Base-by-base conservation (phyloP, 2,797 vertebrate genomes). In the Cynodonichthys magdalenae region DNA sequence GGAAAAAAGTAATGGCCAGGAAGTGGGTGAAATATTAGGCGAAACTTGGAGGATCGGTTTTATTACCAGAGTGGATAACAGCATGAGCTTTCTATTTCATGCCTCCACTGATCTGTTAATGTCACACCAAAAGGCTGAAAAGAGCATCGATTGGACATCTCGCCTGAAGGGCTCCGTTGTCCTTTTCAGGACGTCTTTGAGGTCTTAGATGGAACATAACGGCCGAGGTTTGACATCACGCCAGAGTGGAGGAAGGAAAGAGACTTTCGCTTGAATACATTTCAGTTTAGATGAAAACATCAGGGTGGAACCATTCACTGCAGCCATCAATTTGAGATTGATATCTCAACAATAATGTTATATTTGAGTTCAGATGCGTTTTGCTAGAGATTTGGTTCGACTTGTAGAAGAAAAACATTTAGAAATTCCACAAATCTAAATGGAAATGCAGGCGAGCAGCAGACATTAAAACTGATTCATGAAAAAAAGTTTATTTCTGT, bases 131-230 rank as follows among this genome's bases (percentile, higher is more conserved):
- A 79, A 64, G 27, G 39, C 72, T 46, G 64, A 77, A 79, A 73
- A 64, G 74, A 71, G 51, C 77, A 89, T 82, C 69, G 81, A 89
- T 82, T 75, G 69, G 70, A 79, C 82, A 80, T n/a, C 46, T 12
- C 27, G 50, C 80, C 63, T 72, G 60, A 79, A 82, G 74, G 69
- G 59, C 47, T 73, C 60, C 56, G 8, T 61, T 67, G 72, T 68
- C 67, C 66, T 70, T 77, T 77, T 24, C 10, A 42, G 42, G 55
- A 75, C 47, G 51, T 75, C 59, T 73, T 62, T 50, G 27, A 68
- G 55, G 50, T 73, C 53, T 77, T 54, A 61, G 56, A 78, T 66
- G 66, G 64, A 59, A 71, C 51, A 51, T 74, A 74, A 71, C 53
- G 17, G 57, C 49, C n/a, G 4, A 36, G 15, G 66, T 69, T 74